These are phyloP conservation scores for Bucorvus abyssinicus DNA, from an alignment of 2,797 vertebrate species.

Conservation along the genomic window DNA sequence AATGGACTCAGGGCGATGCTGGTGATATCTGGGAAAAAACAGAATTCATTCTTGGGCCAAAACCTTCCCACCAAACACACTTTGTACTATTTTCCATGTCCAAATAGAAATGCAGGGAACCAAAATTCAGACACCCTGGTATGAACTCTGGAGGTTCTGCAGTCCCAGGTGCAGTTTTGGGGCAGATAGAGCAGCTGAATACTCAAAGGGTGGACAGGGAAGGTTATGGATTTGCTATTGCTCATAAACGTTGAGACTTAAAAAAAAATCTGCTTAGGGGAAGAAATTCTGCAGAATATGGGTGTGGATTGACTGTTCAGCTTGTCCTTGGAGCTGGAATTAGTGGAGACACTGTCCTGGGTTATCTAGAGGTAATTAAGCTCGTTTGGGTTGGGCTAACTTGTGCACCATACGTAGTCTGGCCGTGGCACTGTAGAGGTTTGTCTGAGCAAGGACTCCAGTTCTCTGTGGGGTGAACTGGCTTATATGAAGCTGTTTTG, in stretches of 20 bases:
- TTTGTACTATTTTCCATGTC: neutral
- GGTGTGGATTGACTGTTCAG: neutral
- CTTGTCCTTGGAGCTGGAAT: neutral
- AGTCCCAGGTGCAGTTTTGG: neutral
- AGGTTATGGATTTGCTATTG: neutral
- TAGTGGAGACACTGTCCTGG: neutral
- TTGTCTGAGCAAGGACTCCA: neutral
- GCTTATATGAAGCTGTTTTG: neutral
- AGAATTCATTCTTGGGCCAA: neutral
- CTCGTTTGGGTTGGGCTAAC: neutral
- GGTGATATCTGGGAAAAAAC: neutral
- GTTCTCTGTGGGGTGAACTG: neutral
- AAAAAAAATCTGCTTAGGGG: neutral
- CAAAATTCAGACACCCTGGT: neutral
- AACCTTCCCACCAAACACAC: neutral
- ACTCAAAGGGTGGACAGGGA: neutral
- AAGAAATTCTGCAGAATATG: neutral
- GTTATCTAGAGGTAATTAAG: neutral
- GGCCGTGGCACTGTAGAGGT: neutral
- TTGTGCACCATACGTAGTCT: neutral
- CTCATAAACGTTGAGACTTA: neutral
- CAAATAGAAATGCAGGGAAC: neutral
- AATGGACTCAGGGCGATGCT: neutral
- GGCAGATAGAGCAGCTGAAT: neutral
- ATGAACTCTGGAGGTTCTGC: neutral